These are phyloP conservation scores for Apodemus agrarius DNA, from an alignment of 2,797 vertebrate genomes.

Conservation along the genomic window DNA sequence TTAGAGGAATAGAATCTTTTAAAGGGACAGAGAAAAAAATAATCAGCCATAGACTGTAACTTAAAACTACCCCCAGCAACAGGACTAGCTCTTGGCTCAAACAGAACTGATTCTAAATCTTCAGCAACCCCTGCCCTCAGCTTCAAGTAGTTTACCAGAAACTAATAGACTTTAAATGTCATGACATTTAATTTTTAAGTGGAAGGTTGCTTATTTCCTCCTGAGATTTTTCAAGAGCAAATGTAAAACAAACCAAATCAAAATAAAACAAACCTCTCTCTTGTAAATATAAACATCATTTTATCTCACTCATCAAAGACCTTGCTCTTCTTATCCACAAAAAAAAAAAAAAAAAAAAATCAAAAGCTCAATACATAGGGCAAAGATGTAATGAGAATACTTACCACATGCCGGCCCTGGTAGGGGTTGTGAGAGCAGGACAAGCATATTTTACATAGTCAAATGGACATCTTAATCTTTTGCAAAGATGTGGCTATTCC, in stretches of 20 bases:
- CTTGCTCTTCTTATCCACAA: not conserved
- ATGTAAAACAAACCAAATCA: constrained; percentile 34
- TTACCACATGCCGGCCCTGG: not conserved
- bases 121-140: constrained; percentile 76
- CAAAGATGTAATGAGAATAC: not conserved
- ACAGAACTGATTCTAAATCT: constrained; percentile 30
- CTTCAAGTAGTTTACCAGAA: constrained; percentile 76
- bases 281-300: constrained; percentile 35
- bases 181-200: constrained; percentile 81
- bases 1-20: not conserved
- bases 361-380: not conserved
- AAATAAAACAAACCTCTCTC: constrained; percentile 47
- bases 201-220: constrained; percentile 77
- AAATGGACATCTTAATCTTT: constrained; percentile 66
- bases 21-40: constrained; percentile 47
- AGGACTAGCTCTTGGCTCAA: constrained; percentile 60
- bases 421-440: not conserved
- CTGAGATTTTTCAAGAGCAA: constrained; percentile 79
- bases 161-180: constrained; percentile 70
- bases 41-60: constrained; percentile 68
- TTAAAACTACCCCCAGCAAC: constrained; percentile 65
- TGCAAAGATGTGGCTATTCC: constrained; percentile 64
- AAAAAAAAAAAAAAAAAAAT: too few species aligned
- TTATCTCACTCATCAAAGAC: not conserved
- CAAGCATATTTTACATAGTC: constrained; percentile 40